These are phyloP conservation scores for Rugalucina vietnamica DNA, from an alignment of 2,888 invertebrate genomes.

Conservation along the genomic window DNA sequence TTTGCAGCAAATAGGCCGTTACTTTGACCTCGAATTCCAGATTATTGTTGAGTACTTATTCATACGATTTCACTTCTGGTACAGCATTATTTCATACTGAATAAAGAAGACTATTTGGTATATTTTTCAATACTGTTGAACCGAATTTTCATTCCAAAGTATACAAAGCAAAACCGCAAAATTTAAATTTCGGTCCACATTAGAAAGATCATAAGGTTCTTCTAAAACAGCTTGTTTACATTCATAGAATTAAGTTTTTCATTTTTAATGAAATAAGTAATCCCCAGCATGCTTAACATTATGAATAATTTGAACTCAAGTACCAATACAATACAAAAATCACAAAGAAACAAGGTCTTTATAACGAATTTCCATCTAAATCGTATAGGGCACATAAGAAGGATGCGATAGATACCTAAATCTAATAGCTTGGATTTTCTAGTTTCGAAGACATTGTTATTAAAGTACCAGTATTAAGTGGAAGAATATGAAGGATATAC, in stretches of 20 bases:
- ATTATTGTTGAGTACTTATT: too few relatives aligned
- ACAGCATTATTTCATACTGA: neutral
- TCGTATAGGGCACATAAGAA: too few relatives aligned
- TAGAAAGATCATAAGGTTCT: neutral
- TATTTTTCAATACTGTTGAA: neutral
- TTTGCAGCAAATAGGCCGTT: too few relatives aligned
- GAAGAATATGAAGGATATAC: too few relatives aligned
- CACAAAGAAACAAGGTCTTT: neutral
- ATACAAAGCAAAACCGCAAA: slow-evolving; percentile 11
- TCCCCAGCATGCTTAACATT: neutral
- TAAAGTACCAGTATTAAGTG: too few relatives aligned
- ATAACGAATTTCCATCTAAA: too few relatives aligned
- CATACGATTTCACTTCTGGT: neutral
- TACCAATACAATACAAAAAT: neutral
- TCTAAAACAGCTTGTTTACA: neutral
- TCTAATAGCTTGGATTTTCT: too few relatives aligned
- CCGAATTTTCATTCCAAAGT: neutral
- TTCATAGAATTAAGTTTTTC: neutral
- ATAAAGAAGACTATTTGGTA: neutral
- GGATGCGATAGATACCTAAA: too few relatives aligned
- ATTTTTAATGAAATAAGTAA: slow-evolving; percentile 6
- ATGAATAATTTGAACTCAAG: neutral
- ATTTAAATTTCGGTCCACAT: slow-evolving; percentile 3
- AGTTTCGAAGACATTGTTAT: too few relatives aligned
- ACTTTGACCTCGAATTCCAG: too few relatives aligned